These are phyloP conservation scores for Acyrthosiphon pisum DNA, from an alignment of 1,140 invertebrate species.

Conservation along the genomic window DNA sequence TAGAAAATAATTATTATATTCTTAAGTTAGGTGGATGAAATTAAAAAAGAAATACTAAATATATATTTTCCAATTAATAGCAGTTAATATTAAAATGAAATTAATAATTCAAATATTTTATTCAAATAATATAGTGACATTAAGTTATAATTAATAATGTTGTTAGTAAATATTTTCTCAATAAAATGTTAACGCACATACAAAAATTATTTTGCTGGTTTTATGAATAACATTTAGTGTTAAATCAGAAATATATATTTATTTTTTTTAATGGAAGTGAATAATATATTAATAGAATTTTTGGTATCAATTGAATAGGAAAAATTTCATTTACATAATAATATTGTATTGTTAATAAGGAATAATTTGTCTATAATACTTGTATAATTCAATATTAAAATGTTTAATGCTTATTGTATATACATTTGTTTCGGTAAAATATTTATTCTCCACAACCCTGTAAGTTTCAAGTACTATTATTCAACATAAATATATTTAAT, in stretches of 20 bases:
- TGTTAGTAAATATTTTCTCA: not conserved
- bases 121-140: not conserved
- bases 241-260: not conserved
- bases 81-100: not conserved
- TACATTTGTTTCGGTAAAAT: not conserved
- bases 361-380: not conserved
- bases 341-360: not conserved
- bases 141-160: not conserved
- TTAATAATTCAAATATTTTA: not conserved
- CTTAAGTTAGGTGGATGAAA: not conserved
- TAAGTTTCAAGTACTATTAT: not conserved
- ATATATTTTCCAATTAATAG: not conserved
- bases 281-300: not conserved
- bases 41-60: not conserved
- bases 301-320: not conserved
- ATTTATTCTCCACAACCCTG: conserved; percentile 20
- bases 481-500: not conserved
- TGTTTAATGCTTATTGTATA: not conserved
- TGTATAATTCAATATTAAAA: not conserved
- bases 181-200: not conserved
- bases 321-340: not conserved
- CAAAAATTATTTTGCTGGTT: not conserved
- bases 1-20: not conserved
- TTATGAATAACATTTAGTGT: not conserved
- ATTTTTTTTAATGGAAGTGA: too few species aligned